A percentile compares a stretch with the other conserved stretches of the same genome.
Evolutionary conservation across 2,797 vertebrate species (phyloP).

Genomic region (Malurus splendens): DNA sequence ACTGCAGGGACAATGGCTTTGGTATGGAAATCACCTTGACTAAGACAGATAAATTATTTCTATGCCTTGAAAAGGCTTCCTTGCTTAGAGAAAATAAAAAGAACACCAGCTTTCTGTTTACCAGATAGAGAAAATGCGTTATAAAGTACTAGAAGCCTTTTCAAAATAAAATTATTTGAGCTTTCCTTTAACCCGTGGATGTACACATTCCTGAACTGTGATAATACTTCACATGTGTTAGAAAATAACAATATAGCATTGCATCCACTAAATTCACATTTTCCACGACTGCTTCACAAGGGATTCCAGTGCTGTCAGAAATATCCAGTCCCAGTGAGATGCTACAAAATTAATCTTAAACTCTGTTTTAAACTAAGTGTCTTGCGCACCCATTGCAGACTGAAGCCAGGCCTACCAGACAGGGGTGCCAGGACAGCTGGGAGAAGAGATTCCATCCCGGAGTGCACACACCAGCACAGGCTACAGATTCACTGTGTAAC

Average conservation of each 20-base stretch:
- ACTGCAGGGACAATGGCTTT: constrained; percentile 18
- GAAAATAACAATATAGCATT: not conserved
- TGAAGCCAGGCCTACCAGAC: not conserved
- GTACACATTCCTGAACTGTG: not conserved
- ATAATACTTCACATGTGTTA: not conserved
- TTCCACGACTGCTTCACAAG: not conserved
- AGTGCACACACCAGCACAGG: not conserved
- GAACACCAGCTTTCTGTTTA: constrained; percentile 12
- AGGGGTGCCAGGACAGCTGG: not conserved
- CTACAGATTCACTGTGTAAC: not conserved
- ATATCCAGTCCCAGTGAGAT: not conserved
- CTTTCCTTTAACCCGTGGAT: not conserved
- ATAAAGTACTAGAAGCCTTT: not conserved
- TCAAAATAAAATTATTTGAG: not conserved
- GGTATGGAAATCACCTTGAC: constrained; percentile 22
- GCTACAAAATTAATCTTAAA: not conserved
- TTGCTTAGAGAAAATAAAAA: constrained; percentile 13
- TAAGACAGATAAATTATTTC: constrained; percentile 8
- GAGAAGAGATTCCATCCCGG: not conserved
- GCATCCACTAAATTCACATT: not conserved
- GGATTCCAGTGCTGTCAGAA: not conserved
- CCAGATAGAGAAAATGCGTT: not conserved
- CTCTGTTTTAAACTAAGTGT: not conserved
- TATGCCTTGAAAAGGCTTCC: not conserved
- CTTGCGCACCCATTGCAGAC: not conserved